These are phyloP conservation scores for Lepidothrix coronata DNA, from an alignment of 2,113 vertebrate species.

Conservation along the genomic window DNA sequence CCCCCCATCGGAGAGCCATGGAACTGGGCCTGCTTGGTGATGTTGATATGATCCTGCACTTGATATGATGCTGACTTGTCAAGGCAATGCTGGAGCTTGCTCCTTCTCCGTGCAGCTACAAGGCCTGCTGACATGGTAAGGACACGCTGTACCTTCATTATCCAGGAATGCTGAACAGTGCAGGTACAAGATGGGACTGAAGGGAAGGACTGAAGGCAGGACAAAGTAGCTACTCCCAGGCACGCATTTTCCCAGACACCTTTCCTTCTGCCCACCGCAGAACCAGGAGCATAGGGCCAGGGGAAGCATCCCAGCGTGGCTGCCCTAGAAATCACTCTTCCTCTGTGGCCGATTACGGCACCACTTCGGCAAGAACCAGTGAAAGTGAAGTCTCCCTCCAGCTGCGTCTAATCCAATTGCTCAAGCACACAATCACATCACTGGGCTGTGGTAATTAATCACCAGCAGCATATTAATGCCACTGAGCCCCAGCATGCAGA, in stretches of 20 bases:
- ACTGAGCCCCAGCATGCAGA: neutral
- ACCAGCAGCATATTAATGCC: slow-evolving; percentile 4
- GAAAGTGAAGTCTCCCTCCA: slow-evolving; percentile 20
- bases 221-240: neutral
- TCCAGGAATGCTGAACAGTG: neutral
- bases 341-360: neutral
- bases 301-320: neutral
- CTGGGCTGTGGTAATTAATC: slow-evolving; percentile 29
- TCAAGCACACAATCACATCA: slow-evolving; percentile 40
- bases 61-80: slow-evolving; percentile 41
- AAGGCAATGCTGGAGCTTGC: slow-evolving; percentile 7
- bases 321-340: neutral
- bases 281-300: neutral
- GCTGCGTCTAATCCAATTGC: slow-evolving; percentile 46
- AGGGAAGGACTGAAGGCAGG: neutral
- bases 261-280: neutral
- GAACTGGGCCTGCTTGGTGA: neutral
- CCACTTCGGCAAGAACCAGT: neutral
- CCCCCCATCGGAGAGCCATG: rapidly evolving
- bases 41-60: neutral
- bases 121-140: neutral
- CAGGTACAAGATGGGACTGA: neutral
- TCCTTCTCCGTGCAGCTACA: neutral
- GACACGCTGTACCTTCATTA: neutral
- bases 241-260: rapidly evolving